These are phyloP conservation scores for Aphelinus certus DNA, from an alignment of 1,140 invertebrate species.

Conservation along the genomic window DNA sequence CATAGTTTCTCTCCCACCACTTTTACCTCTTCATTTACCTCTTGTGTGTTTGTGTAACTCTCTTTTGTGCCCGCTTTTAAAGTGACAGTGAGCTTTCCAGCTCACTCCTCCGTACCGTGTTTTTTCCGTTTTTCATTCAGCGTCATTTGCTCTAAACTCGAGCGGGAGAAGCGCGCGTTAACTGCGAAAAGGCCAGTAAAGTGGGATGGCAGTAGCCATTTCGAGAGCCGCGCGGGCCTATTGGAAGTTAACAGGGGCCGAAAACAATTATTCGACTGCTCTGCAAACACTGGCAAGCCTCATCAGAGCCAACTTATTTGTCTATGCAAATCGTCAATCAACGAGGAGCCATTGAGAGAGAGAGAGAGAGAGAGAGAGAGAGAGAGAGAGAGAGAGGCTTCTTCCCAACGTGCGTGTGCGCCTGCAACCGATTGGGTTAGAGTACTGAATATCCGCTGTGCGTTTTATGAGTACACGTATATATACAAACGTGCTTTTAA, in stretches of 20 bases:
- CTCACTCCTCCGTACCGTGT: not conserved
- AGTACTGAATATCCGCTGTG: conserved; percentile 1
- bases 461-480: not conserved
- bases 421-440: not conserved
- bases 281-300: conserved; percentile 51
- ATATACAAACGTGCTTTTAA: not conserved
- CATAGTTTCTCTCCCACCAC: not conserved
- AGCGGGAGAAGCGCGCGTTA: not conserved
- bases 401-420: not conserved
- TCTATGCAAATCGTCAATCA: conserved; percentile 62
- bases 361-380: not conserved
- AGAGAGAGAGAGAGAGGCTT: not conserved
- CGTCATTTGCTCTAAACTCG: conserved; percentile 26
- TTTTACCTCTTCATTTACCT: not conserved
- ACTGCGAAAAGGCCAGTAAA: not conserved
- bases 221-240: conserved; percentile 6
- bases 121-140: not conserved
- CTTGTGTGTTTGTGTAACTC: not conserved
- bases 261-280: conserved; percentile 60
- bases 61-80: not conserved
- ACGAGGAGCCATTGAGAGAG: conserved; percentile 26
- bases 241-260: conserved; percentile 40
- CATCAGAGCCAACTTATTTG: conserved; percentile 60
- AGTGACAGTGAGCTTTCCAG: not conserved
- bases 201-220: not conserved